Evolutionary conservation across 2,888 invertebrate genomes (phyloP), one percentile per base, ranked within the genome.

Genomic region (Diogma glabrata): DNA sequence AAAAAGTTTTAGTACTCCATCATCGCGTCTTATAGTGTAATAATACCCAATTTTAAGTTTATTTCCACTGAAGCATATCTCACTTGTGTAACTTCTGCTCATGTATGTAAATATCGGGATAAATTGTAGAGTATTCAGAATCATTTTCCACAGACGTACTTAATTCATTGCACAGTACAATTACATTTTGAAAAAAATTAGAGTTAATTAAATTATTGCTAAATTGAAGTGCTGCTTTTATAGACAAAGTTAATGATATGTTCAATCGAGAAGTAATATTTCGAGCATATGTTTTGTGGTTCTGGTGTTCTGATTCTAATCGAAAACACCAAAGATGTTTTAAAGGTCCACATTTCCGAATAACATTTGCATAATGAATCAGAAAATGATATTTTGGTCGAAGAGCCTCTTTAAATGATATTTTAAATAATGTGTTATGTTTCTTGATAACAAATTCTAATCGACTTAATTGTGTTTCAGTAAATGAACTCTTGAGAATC

Each of bases 321-420:
- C 36, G 36, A 36, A 36, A 36, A 12, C 36, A 36, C 36, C 36
- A 36, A 10, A 36, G 12, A 36, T 36, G 36, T 36, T 36, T 36
- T 17, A 36, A 17, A 14, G 36, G 36, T 14, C 36, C 36, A 36
- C 36, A 36, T 36, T 36, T 36, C 36, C 16, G 14, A 36, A 36
- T 36, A 36, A 36, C 17, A 36, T 17, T 9, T 36, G 36, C 16
- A 12, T 16, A 36, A 16, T 36, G 36, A 36, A 36, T 17, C 14
- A 36, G 16, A 9, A 36, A 36, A 17, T 36, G 36, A 36, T 36
- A 17, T 12, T 6, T 36, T 36, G n/a, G n/a, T n/a, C n/a, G n/a
- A n/a, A n/a, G n/a, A n/a, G n/a, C n/a, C n/a, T 40, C 19, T 19
- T 20, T 12, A 12, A 40, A 40, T 12, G 20, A 40, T 7, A 19